phyloP scores from a whole-genome alignment of 2,113 vertebrate species.

The Nycticebus coucang region DNA sequence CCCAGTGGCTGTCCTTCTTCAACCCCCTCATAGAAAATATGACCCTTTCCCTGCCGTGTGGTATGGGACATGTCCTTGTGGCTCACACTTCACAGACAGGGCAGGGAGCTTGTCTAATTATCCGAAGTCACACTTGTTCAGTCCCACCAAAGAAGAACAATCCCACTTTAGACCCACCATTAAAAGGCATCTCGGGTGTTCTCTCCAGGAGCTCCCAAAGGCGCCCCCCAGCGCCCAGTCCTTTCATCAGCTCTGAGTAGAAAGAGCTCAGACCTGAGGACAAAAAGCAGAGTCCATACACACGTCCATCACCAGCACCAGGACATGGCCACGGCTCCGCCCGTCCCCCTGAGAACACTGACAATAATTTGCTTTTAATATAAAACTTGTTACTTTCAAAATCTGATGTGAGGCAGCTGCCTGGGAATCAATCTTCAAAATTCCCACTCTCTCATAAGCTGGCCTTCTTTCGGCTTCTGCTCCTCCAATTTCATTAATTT shows the following conservation, averaged over 20 bases:
- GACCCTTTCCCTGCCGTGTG: too few relatives aligned
- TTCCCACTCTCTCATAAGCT: neutral
- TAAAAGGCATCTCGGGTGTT: conserved; percentile 91
- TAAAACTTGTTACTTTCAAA: neutral
- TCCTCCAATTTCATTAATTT: neutral
- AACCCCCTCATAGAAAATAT: too few relatives aligned
- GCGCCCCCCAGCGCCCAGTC: conserved; percentile 94
- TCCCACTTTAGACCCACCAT: conserved; percentile 84
- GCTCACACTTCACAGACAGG: neutral
- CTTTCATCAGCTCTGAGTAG: conserved; percentile 98
- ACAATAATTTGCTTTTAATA: neutral
- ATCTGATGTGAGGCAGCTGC: neutral
- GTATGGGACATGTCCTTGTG: accelerated
- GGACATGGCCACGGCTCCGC: neutral
- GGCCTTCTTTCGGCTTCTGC: neutral
- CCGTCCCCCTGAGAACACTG: accelerated
- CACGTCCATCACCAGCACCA: neutral
- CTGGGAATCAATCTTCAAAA: neutral
- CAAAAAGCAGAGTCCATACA: neutral
- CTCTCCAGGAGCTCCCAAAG: conserved; percentile 96
- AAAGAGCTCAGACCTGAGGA: conserved; percentile 95
- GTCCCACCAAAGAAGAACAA: neutral
- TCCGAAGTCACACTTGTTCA: neutral
- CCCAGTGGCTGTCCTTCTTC: neutral
- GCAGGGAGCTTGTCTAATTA: too few relatives aligned